Percentiles rank a stretch among this genome's conserved stretches.
These are phyloP conservation scores for Pseudolaguvia tuberculata DNA, from an alignment of 2,113 vertebrate species.

Conservation along the genomic window DNA sequence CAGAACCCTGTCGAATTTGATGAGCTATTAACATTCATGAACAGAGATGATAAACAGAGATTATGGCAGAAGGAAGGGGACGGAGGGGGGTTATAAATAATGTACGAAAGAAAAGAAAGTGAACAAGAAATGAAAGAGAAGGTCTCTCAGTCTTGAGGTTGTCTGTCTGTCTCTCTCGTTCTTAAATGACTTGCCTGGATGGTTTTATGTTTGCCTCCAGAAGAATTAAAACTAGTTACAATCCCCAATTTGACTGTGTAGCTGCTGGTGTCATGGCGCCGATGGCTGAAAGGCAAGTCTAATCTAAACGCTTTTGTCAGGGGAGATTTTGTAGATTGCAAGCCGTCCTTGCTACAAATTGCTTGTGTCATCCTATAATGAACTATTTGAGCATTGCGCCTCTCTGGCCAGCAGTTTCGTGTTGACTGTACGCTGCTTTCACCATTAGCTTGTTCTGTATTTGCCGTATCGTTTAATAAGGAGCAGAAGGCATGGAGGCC, in stretches of 20 bases:
- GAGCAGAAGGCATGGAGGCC: constrained; percentile 22
- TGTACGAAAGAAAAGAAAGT: constrained; percentile 44
- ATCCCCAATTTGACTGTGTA: constrained; percentile 64
- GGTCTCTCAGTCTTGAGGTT: constrained; percentile 41
- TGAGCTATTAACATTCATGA: constrained; percentile 82
- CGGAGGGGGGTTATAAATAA: constrained; percentile 73
- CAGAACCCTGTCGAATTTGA: constrained; percentile 75
- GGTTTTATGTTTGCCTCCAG: constrained; percentile 75
- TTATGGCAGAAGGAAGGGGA: constrained; percentile 80
- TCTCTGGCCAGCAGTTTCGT: constrained; percentile 67
- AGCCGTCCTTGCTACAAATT: constrained; percentile 72
- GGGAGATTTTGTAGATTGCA: constrained; percentile 76
- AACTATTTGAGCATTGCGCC: constrained; percentile 73
- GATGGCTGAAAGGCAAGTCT: constrained; percentile 68
- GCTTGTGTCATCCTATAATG: constrained; percentile 78
- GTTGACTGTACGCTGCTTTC: constrained; percentile 63
- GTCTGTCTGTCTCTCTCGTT: constrained; percentile 62
- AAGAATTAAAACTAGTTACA: constrained; percentile 73
- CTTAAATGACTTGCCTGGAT: constrained; percentile 73
- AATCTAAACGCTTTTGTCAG: constrained; percentile 78
- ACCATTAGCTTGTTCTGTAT: constrained; percentile 34
- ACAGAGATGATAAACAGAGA: constrained; percentile 80
- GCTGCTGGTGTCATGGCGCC: constrained; percentile 64
- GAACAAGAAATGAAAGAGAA: constrained; percentile 18
- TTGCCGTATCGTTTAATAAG: constrained; percentile 41